Evolutionary conservation across 2,113 vertebrate species (phyloP), one percentile per base, ranked within the genome.

Genomic region (Macroglossus sobrinus): DNA sequence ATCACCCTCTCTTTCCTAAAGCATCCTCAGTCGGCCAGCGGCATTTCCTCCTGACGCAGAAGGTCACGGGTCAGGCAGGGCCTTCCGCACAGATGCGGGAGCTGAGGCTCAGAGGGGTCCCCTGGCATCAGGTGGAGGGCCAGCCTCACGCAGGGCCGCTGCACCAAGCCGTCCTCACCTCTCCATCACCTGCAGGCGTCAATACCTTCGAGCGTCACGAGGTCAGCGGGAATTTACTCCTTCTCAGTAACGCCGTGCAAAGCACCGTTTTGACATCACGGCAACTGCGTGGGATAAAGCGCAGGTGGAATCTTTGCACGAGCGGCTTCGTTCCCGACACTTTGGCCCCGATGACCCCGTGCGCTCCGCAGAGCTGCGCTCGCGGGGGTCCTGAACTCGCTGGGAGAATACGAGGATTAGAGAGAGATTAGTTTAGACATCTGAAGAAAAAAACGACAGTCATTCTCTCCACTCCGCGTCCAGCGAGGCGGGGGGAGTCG

Each of bases 331-430:
- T 95, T 69, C n/a, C 59, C 3, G 14, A 88, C 28, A 96, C 30
- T 12, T 0, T 26, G 13, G 59, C 28, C 91, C 79, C 96, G 84
- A 18, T 81, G 76, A 95, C 12, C 0, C 33, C 55, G 43, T 4
- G 2, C 72, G 91, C 93, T 92, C 68, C 33, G 18, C 22, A 57
- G 81, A 84, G 85, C 26, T 92, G 94, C 76, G 88, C 94, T 93
- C 84, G 12, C 76, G 71, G 66, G 28, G 94, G 97, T 95, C 94
- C 96, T 95, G 93, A 98, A 81, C 66, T 94, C 9, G 3, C 64
- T 82, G 71, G 66, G 55, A 94, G 80, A 96, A 86, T 78, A 95
- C 97, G 89, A 93, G 84, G 85, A 96, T 97, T 97, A 97, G 33
- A 14, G 16, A 76, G 57, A 95, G 95, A 97, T 96, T 97, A 74